phyloP scores from a whole-genome alignment of 2,797 vertebrate species.

The Chiloscyllium punctatum region DNA sequence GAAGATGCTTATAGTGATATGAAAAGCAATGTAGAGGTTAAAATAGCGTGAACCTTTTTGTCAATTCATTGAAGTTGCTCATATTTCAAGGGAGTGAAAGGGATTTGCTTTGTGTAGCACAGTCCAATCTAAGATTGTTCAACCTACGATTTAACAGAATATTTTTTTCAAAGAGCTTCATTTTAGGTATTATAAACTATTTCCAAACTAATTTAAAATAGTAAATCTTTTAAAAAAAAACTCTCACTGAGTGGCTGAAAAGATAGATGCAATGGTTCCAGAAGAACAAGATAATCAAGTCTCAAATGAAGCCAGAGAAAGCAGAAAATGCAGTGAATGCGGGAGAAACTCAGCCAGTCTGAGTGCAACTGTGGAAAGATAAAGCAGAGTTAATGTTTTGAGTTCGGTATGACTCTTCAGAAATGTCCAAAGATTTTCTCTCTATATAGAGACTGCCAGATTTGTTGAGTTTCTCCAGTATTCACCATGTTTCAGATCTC shows the following conservation, averaged over 20 bases:
- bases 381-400: too few relatives aligned
- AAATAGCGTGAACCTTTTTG: background rate
- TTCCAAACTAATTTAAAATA: background rate
- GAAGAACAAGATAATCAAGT: background rate
- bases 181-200: background rate
- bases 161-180: background rate
- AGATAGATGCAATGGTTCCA: background rate
- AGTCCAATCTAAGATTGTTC: background rate
- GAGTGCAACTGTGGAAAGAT: too few relatives aligned
- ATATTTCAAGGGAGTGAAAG: background rate
- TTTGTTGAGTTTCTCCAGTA: too few relatives aligned
- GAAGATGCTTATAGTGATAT: background rate
- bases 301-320: background rate
- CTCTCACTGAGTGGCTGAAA: background rate
- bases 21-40: background rate
- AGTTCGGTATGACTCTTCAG: too few relatives aligned
- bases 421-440: too few relatives aligned
- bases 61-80: background rate
- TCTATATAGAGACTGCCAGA: too few relatives aligned
- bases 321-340: too few relatives aligned
- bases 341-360: too few relatives aligned
- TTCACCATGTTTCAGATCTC: too few relatives aligned
- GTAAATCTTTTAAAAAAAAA: background rate
- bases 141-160: background rate
- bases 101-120: background rate